These are phyloP conservation scores for Margarornis squamiger DNA, from an alignment of 2,797 vertebrate genomes.

Conservation along the genomic window DNA sequence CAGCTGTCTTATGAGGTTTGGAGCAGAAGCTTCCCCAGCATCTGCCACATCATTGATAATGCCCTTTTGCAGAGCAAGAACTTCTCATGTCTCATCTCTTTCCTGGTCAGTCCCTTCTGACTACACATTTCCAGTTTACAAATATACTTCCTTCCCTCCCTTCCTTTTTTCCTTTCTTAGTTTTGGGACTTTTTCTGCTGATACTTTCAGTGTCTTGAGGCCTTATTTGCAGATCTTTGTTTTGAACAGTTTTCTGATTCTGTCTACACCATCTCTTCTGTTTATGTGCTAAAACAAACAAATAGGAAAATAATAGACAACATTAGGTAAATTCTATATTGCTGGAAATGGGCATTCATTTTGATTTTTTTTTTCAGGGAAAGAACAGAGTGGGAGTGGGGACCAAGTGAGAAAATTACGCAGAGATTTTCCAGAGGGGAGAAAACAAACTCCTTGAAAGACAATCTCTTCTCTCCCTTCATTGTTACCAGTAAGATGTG, in stretches of 20 bases:
- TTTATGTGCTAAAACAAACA: background rate
- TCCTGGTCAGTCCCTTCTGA: background rate
- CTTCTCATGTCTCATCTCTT: background rate
- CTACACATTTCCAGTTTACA: background rate
- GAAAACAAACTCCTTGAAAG: background rate
- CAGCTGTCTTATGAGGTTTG: background rate
- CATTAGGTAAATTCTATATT: background rate
- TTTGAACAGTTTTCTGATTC: background rate
- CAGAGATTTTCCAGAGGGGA: background rate
- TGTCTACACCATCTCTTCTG: background rate
- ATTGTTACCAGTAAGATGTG: background rate
- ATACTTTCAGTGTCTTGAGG: background rate
- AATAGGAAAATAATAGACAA: background rate
- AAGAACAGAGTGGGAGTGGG: background rate
- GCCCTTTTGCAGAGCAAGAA: background rate
- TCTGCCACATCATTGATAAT: background rate
- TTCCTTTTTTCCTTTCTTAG: background rate
- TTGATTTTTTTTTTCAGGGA: background rate
- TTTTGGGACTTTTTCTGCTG: background rate
- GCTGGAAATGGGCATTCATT: background rate
- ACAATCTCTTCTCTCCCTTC: background rate
- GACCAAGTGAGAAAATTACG: background rate
- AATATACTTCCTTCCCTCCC: background rate
- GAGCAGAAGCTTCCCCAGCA: background rate
- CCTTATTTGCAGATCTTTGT: background rate